phyloP scores from a whole-genome alignment of 2,113 vertebrate genomes.

The Sterrhoptilus dennistouni region DNA sequence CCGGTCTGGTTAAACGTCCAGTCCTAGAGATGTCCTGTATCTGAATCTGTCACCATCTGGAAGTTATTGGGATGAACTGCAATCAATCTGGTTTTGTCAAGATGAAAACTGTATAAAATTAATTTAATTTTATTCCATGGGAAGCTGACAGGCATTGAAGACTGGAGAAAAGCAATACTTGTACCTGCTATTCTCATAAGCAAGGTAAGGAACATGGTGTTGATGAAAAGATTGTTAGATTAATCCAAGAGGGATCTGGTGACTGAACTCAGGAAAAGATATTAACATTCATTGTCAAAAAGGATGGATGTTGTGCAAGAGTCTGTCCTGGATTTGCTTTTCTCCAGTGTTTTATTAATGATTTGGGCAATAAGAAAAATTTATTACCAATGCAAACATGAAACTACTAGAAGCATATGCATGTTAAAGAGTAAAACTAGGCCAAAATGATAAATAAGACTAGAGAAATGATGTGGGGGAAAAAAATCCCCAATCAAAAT shows the following conservation, averaged over 20 bases:
- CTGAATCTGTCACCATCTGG: neutral
- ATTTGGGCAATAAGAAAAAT: neutral
- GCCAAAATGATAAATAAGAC: neutral
- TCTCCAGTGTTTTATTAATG: neutral
- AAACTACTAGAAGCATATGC: neutral
- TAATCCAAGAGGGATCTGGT: neutral
- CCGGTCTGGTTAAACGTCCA: neutral
- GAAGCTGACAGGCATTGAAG: neutral
- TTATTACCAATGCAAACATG: neutral
- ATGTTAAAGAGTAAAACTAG: neutral
- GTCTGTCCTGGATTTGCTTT: neutral
- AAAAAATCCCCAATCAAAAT: rapidly evolving
- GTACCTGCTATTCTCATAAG: neutral
- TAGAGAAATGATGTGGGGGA: neutral
- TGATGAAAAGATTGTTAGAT: neutral
- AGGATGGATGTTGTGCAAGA: neutral
- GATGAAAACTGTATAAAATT: neutral
- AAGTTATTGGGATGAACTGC: neutral
- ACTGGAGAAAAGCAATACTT: neutral
- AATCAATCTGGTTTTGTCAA: neutral
- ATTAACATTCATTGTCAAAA: neutral
- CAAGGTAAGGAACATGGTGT: neutral
- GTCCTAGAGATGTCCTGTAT: neutral
- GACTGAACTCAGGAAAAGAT: neutral
- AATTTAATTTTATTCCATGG: neutral